A percentile compares a stretch with the other conserved stretches of the same genome.
phyloP scores from a whole-genome alignment of 2,888 invertebrate species.

The Helobdella robusta region DNA sequence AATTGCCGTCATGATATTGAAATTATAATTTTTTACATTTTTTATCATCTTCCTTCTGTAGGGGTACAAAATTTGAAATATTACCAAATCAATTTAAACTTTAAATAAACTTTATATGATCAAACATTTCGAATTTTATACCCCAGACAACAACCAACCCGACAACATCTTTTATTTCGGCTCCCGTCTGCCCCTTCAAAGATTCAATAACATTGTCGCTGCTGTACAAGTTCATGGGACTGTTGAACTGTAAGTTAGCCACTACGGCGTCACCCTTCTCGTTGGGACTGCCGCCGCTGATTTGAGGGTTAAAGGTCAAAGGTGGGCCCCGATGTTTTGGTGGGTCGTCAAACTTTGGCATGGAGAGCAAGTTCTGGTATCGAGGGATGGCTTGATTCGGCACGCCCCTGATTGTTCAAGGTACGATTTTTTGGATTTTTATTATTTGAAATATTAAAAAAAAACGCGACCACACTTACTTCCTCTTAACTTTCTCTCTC shows the following conservation, averaged over 20 bases:
- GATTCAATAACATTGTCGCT: constrained; percentile 40
- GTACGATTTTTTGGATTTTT: not conserved
- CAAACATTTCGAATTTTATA: constrained; percentile 29
- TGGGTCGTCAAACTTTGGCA: constrained; percentile 34
- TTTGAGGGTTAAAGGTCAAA: too few species aligned
- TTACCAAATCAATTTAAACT: too few species aligned
- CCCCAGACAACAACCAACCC: constrained; percentile 29
- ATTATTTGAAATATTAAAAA: too few species aligned
- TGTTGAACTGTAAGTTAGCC: constrained; percentile 43
- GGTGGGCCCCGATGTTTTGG: constrained; percentile 16
- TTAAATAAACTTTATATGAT: too few species aligned
- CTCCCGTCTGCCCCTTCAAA: constrained; percentile 38
- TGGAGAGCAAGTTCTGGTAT: constrained; percentile 34
- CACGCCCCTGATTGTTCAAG: not conserved
- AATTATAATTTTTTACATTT: not conserved
- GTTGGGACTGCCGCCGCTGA: too few species aligned
- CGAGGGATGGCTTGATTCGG: constrained; percentile 28
- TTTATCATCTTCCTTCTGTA: not conserved
- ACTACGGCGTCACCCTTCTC: constrained; percentile 29
- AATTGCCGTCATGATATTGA: too few species aligned
- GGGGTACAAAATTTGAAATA: not conserved
- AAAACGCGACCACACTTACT: constrained; percentile 31
- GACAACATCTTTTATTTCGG: constrained; percentile 30
- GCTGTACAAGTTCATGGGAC: constrained; percentile 44
- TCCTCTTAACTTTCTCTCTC: constrained; percentile 34